Base-by-base conservation (phyloP, 2,888 invertebrate genomes). In the Cantharis rustica region DNA sequence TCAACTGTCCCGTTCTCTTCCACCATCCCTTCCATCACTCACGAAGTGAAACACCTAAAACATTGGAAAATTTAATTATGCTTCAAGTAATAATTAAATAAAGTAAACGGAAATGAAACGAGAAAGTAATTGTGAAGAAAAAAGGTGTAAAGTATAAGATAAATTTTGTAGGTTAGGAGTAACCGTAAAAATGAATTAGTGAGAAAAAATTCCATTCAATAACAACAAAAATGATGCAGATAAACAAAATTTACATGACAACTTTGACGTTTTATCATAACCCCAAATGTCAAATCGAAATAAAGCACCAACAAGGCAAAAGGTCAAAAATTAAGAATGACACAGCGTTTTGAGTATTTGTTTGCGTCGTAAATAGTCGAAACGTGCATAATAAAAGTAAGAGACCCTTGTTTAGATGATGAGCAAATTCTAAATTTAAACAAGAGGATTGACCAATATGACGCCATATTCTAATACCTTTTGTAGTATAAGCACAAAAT, bases 1-100 rank as follows among this genome's bases (percentile, higher is more conserved):
- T 91, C 91, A 86, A 89, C 89, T 87, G 91, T 91, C 86, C 95
- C 95, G 89, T 95, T 96, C 92, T 96, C 96, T 91, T 96, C 96
- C 89, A 95, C 96, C 94, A 96, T 95, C 90, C 95, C 94, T 91
- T 96, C 96, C 96, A 96, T 96, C 92, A 89, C 90, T 89, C 88
- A 89, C 87, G 88, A 86, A 88, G 87, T 81, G 81, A 79, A 83
- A 23, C 26, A 72, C 17, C 16, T 72, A 63, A 63, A 72, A 64
- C 3, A 71, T 15, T 71, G 16, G 17, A 71, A 17, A 26, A 63
- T 16, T 64, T 17, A 23, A 23, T 71, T 71, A 61, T 71, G 13
- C 15, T 23, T 61, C 17, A 70, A 17, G 61, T 70, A 70, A 20
- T 27, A 70, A 31, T 17, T 68, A 68, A 63, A 66, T 20, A 66